Evolutionary conservation across 2,113 vertebrate genomes (phyloP).

Genomic region (Noctilio leporinus): DNA sequence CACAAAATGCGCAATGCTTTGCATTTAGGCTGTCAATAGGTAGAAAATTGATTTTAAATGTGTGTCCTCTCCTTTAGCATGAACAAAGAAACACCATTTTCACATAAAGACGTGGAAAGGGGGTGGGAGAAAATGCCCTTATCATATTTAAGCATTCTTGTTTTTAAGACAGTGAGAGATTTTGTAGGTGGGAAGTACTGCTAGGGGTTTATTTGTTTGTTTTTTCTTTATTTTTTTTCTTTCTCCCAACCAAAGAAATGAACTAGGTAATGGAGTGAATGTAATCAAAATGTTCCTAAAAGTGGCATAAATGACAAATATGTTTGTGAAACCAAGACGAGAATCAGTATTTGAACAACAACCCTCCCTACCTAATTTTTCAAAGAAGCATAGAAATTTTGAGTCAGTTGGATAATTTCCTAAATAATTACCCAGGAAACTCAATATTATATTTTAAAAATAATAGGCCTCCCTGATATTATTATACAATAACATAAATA

Average conservation of each 20-base stretch:
- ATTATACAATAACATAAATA: conserved; percentile 74
- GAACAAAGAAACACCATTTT: neutral
- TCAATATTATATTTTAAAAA: conserved; percentile 64
- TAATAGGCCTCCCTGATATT: conserved; percentile 60
- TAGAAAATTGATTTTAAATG: neutral
- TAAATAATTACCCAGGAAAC: conserved; percentile 40
- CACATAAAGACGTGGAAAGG: neutral
- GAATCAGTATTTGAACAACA: neutral
- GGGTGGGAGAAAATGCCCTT: neutral
- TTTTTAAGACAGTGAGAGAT: conserved; percentile 29
- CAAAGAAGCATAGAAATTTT: conserved; percentile 68
- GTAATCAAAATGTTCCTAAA: neutral
- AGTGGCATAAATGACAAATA: neutral
- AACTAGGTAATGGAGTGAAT: neutral
- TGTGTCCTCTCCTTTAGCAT: neutral
- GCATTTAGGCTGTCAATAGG: neutral
- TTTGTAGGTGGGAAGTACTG: neutral
- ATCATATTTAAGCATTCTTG: neutral
- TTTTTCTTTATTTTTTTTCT: neutral
- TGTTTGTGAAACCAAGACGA: neutral
- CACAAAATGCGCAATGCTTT: neutral
- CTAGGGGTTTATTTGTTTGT: neutral
- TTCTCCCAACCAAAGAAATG: neutral
- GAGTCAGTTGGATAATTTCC: conserved; percentile 65
- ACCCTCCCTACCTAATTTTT: neutral